Evolutionary conservation across 2,113 vertebrate species (phyloP), one percentile per base, ranked within the genome.

Genomic region (Atherinomorus stipes): DNA sequence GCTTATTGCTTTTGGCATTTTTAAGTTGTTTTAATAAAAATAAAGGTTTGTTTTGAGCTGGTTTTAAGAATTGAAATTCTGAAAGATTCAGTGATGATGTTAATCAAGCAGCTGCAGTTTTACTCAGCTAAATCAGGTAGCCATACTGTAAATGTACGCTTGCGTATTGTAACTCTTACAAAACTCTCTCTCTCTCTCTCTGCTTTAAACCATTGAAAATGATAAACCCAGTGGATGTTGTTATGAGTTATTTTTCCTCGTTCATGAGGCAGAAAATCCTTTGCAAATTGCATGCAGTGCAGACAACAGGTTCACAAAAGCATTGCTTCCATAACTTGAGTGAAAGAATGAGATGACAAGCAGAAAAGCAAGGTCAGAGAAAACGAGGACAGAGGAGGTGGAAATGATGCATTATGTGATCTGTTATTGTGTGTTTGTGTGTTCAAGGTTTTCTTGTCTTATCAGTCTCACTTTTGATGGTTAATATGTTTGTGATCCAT

Each of bases 321-420:
- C 63, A 12, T 4, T 18, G 23, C 53, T 53, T 44, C 11, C 21
- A 38, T 31, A 67, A 50, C 15, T 54, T 50, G 16, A 81, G 31
- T 66, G 34, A 40, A 40, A 15, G 54, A 18, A 44, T 15, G 40
- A 16, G 22, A 31, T 6, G 26, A 51, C 23, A 13, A n/a, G 23
- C 10, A 68, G 31, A 31, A 44, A 64, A 58, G 22, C 23, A 70
- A 79, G 56, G 81, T 75, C 66, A 72, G 64, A 52, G 15, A 26
- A 61, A 69, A 66, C 59, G 52, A 73, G 64, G 40, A 61, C 40
- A 50, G 21, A 19, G 52, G 26, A 44, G 66, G 44, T 78, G 11
- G 25, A 71, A 72, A 64, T 42, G 40, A 42, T 16, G 40, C 40
- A 16, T 16, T 15, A 16, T 16, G 2, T 42, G 40, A 42, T 15